Conservation (phyloP, 2,797 vertebrate genomes). For the Siniperca undulata region DNA sequence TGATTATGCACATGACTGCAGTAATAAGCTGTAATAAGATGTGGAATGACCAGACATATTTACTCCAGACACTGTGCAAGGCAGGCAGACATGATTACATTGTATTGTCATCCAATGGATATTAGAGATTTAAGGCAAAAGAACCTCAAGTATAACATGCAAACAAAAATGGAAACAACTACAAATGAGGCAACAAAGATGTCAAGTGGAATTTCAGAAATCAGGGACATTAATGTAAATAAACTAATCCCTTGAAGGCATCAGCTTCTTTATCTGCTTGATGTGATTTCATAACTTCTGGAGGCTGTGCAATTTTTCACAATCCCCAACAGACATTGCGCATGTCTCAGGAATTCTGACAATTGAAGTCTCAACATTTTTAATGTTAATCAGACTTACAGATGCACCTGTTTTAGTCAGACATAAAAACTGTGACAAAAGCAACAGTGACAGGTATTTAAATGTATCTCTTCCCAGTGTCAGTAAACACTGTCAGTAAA, state of each 20-base stretch:
- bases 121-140: slow-evolving; percentile 61
- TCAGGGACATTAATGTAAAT: slow-evolving; percentile 77
- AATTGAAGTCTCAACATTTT: slow-evolving; percentile 19
- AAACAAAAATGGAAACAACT: slow-evolving; percentile 67
- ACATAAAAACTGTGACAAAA: slow-evolving; percentile 12
- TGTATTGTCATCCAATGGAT: slow-evolving; percentile 61
- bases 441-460: slow-evolving; percentile 53
- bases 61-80: slow-evolving; percentile 58
- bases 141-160: slow-evolving; percentile 50
- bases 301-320: slow-evolving; percentile 59
- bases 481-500: slow-evolving; percentile 61
- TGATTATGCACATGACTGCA: slow-evolving; percentile 81
- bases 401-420: slow-evolving; percentile 38
- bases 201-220: slow-evolving; percentile 75
- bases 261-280: slow-evolving; percentile 62
- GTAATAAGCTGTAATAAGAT: slow-evolving; percentile 77
- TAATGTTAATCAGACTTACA: slow-evolving; percentile 34
- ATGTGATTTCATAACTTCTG: slow-evolving; percentile 68
- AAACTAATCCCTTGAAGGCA: slow-evolving; percentile 71
- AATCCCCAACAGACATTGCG: slow-evolving; percentile 45
- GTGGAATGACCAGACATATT: slow-evolving; percentile 73
- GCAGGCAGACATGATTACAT: slow-evolving; percentile 56
- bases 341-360: slow-evolving; percentile 48
- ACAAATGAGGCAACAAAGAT: slow-evolving; percentile 71
- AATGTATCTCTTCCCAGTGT: slow-evolving; percentile 55